These are phyloP conservation scores for Drosophila pruinosa DNA, from an alignment of 1,140 invertebrate genomes.

Conservation along the genomic window DNA sequence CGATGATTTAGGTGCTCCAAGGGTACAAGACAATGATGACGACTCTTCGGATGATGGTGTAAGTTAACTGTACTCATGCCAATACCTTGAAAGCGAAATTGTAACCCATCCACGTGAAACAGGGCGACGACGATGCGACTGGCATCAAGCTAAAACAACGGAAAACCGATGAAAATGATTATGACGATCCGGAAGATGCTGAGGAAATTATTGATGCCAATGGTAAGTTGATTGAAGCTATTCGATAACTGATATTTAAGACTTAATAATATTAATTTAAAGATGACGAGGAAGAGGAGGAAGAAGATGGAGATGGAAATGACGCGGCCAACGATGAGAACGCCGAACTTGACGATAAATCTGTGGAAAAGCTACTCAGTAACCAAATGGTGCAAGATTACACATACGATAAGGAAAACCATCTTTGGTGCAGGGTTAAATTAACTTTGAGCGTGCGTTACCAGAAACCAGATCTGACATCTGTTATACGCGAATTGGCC, in stretches of 20 bases:
- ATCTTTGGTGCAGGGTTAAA: slow-evolving; percentile 90
- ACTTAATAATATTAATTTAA: neutral
- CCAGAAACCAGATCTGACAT: slow-evolving; percentile 89
- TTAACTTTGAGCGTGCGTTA: slow-evolving; percentile 87
- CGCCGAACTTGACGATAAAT: slow-evolving; percentile 84
- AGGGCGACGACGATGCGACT: slow-evolving; percentile 86
- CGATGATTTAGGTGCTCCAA: slow-evolving; percentile 37
- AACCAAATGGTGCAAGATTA: slow-evolving; percentile 85
- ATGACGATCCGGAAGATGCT: slow-evolving; percentile 91
- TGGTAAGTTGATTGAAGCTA: slow-evolving; percentile 43
- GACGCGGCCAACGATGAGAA: slow-evolving; percentile 83
- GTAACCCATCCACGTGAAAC: neutral
- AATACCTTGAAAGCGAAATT: neutral
- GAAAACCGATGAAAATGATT: slow-evolving; percentile 88
- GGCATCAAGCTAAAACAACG: slow-evolving; percentile 84
- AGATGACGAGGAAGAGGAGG: slow-evolving; percentile 91
- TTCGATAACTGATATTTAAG: no score
- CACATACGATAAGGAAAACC: slow-evolving; percentile 88
- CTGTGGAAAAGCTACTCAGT: slow-evolving; percentile 83
- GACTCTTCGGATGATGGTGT: slow-evolving; percentile 85
- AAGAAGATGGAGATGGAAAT: slow-evolving; percentile 86
- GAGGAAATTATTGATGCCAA: slow-evolving; percentile 84
- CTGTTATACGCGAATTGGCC: slow-evolving; percentile 90
- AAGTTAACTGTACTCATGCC: neutral
- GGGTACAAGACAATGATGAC: slow-evolving; percentile 45